phyloP scores from a whole-genome alignment of 2,113 vertebrate species.

The Pseudopodoces humilis region DNA sequence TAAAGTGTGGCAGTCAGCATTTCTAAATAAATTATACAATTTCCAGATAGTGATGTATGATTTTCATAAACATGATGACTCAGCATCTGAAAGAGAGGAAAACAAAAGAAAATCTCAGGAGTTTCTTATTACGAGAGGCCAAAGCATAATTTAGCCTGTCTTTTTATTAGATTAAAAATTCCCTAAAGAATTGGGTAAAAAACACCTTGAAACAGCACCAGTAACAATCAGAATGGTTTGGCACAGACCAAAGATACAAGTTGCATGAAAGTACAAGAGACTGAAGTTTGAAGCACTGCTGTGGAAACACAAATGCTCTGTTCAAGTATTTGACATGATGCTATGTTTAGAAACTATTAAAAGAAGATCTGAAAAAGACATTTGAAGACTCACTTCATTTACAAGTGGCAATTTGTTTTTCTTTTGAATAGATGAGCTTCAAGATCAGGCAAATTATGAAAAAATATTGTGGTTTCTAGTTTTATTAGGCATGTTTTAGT shows the following conservation, averaged over 20 bases:
- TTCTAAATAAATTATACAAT: neutral
- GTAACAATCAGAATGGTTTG: neutral
- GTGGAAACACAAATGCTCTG: neutral
- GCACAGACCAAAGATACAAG: neutral
- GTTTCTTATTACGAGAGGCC: neutral
- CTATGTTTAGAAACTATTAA: neutral
- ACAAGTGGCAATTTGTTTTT: neutral
- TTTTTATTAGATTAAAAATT: neutral
- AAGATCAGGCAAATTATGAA: neutral
- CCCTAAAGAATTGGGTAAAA: neutral
- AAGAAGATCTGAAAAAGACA: neutral
- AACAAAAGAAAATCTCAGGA: neutral
- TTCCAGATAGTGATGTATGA: neutral
- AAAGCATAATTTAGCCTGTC: neutral
- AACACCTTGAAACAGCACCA: neutral
- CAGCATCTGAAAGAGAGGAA: neutral
- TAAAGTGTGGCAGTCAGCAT: constrained; percentile 33
- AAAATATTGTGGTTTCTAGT: neutral
- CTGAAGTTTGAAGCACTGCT: neutral
- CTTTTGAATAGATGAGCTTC: neutral
- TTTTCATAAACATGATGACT: neutral
- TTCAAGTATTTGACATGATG: neutral
- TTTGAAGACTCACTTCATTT: neutral
- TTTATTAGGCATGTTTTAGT: neutral
- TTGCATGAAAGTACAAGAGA: neutral